A percentile compares a stretch with the other conserved stretches of the same genome.
Conservation (phyloP, 2,113 vertebrate genomes). For the Tragelaphus scriptus region DNA sequence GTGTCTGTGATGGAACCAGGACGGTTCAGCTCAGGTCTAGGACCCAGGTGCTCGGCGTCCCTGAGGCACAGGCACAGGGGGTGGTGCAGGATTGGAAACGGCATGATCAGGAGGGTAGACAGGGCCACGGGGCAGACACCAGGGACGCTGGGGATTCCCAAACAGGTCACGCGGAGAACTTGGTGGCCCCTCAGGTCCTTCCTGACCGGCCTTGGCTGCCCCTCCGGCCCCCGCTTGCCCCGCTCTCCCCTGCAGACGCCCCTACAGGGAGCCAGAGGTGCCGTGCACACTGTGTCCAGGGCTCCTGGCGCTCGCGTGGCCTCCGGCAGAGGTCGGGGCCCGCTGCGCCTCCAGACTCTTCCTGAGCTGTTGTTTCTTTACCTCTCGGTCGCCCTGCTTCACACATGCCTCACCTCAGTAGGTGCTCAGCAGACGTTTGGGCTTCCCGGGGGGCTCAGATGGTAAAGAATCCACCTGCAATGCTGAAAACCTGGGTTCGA, state of each 20-base stretch:
- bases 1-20: neutral
- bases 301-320: rapidly evolving
- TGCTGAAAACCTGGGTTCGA: neutral
- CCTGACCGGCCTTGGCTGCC: neutral
- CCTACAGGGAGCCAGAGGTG: neutral
- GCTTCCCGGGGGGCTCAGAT: neutral
- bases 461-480: neutral
- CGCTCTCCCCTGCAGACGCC: neutral
- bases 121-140: neutral
- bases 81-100: neutral
- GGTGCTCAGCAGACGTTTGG: neutral
- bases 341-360: neutral
- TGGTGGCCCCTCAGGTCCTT: neutral
- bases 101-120: neutral
- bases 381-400: neutral
- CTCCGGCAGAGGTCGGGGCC: neutral
- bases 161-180: neutral
- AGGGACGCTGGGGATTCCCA: neutral
- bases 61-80: neutral
- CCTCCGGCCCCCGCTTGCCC: rapidly evolving
- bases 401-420: neutral
- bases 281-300: rapidly evolving
- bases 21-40: neutral
- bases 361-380: neutral
- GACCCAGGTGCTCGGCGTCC: neutral